Evolutionary conservation across 2,888 invertebrate genomes (phyloP).

Genomic region (Actias luna): DNA sequence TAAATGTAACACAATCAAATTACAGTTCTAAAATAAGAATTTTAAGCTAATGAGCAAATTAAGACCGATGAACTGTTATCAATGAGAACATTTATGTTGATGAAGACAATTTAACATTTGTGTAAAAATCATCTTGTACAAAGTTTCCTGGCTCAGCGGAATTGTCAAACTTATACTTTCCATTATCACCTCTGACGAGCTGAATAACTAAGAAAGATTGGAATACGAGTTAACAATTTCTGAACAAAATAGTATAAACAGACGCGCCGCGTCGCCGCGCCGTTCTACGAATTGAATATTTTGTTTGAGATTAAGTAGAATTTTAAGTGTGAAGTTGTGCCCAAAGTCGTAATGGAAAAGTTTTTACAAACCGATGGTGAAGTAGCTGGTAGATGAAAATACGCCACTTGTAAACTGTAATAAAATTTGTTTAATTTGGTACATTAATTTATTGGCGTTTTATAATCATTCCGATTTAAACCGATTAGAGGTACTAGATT

Average conservation of each 20-base stretch:
- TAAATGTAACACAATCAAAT: background rate
- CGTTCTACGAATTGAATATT: conserved; percentile 52
- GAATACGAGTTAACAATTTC: conserved; percentile 45
- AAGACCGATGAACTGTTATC: background rate
- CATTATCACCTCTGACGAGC: conserved; percentile 23
- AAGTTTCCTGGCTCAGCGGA: conserved; percentile 14
- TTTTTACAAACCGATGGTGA: conserved; percentile 44
- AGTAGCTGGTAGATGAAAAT: conserved; percentile 50
- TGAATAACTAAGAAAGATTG: conserved; percentile 35
- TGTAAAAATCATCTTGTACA: conserved; percentile 3
- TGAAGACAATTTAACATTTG: conserved; percentile 8
- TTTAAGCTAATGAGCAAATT: background rate
- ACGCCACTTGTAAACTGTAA: conserved; percentile 24
- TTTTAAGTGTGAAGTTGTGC: conserved; percentile 63
- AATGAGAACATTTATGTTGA: background rate
- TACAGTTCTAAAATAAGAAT: background rate
- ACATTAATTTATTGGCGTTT: background rate
- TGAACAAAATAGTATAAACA: conserved; percentile 47
- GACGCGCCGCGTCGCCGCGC: conserved; percentile 29
- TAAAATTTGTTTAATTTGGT: background rate
- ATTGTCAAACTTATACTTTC: conserved; percentile 28
- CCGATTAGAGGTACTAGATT: background rate
- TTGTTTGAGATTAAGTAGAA: conserved; percentile 60
- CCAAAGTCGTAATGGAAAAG: conserved; percentile 65
- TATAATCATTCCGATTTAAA: background rate